phyloP scores from a whole-genome alignment of 2,113 vertebrate species.

The Hippocampus guttulatus region DNA sequence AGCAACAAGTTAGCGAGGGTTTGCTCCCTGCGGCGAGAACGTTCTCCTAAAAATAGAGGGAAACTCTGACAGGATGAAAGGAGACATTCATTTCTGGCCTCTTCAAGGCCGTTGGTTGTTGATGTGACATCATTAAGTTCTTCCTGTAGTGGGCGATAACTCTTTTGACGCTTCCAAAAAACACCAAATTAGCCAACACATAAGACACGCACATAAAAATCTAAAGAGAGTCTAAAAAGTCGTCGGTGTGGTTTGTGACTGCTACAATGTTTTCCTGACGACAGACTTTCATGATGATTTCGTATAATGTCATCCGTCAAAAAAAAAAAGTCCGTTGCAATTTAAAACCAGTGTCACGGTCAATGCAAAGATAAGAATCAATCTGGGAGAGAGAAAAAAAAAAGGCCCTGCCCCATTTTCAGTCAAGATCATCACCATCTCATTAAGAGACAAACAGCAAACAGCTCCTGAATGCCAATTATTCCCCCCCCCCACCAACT shows the following conservation, averaged over 20 bases:
- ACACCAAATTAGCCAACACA: conserved; percentile 51
- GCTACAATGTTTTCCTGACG: neutral
- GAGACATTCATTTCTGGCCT: conserved; percentile 4
- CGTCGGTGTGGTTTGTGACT: neutral
- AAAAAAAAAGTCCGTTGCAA: neutral
- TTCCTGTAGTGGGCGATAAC: conserved; percentile 38
- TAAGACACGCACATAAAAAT: conserved; percentile 40
- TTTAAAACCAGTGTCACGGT: neutral
- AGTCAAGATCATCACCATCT: too few relatives aligned
- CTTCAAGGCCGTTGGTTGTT: neutral
- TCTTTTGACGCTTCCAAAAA: conserved; percentile 38
- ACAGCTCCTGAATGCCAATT: conserved; percentile 6
- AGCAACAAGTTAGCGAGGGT: neutral
- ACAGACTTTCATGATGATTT: neutral
- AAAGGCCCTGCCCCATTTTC: neutral
- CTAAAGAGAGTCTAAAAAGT: neutral
- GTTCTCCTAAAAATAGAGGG: neutral
- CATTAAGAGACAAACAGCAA: conserved; percentile 1
- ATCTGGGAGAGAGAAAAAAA: neutral
- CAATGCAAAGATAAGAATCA: neutral
- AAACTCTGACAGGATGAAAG: conserved; percentile 6
- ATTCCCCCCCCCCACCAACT: conserved; percentile 6
- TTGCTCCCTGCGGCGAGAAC: neutral
- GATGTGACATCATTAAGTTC: conserved; percentile 26
- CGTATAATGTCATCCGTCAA: neutral